A percentile compares a stretch with the other conserved stretches of the same genome.
phyloP scores from a whole-genome alignment of 1,140 invertebrate species.

The Chelonus insularis region DNA sequence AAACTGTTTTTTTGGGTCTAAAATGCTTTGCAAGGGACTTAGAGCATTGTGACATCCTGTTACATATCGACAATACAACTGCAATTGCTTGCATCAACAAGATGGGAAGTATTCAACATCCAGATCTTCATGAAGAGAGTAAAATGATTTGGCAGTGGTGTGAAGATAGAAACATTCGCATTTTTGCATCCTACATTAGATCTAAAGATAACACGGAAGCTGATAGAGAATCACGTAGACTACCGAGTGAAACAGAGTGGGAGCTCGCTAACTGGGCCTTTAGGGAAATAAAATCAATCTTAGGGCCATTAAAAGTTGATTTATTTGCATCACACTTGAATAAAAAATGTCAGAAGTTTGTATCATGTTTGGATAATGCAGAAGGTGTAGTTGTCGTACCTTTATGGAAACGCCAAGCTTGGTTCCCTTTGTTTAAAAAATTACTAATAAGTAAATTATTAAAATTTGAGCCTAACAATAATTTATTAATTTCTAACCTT shows the following conservation, averaged over 20 bases:
- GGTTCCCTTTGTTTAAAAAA: slow-evolving; percentile 15
- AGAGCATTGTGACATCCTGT: neutral
- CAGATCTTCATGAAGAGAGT: neutral
- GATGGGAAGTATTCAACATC: neutral
- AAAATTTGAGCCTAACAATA: slow-evolving; percentile 2
- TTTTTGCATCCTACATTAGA: slow-evolving; percentile 39
- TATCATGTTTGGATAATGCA: slow-evolving; percentile 23
- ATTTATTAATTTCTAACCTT: slow-evolving; percentile 23
- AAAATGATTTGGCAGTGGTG: slow-evolving; percentile 38
- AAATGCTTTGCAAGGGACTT: slow-evolving; percentile 12
- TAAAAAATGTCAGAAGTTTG: slow-evolving; percentile 34
- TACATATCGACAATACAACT: slow-evolving; percentile 8
- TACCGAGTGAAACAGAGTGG: slow-evolving; percentile 30
- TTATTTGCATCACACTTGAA: slow-evolving; percentile 23
- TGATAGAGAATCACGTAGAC: slow-evolving; percentile 35
- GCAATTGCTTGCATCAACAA: slow-evolving; percentile 19
- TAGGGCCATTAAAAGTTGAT: slow-evolving; percentile 29
- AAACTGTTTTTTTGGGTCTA: neutral
- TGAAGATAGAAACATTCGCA: slow-evolving; percentile 32
- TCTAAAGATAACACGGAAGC: slow-evolving; percentile 36
- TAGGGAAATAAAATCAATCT: slow-evolving; percentile 28
- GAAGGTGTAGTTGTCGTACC: slow-evolving; percentile 25
- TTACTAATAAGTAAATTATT: slow-evolving; percentile 16
- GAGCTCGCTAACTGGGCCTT: slow-evolving; percentile 22
- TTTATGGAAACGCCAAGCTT: slow-evolving; percentile 20